Evolutionary conservation across 2,113 vertebrate species (phyloP).

Genomic region (Cololabis saira): DNA sequence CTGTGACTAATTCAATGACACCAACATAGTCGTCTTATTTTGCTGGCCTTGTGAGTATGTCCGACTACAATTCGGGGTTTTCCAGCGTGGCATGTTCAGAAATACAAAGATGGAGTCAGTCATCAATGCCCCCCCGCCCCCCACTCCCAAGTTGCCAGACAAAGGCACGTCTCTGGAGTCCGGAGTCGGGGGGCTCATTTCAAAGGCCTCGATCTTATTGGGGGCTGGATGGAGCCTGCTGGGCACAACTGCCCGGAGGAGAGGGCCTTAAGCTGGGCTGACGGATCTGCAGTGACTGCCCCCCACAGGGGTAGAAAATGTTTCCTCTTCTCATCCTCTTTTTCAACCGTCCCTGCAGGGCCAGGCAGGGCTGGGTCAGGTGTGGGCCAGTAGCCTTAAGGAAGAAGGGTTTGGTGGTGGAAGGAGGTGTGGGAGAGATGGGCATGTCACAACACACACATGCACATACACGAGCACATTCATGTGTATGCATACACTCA

Average conservation of each 20-base stretch:
- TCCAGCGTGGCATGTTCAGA: slow-evolving; percentile 64
- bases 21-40: slow-evolving; percentile 47
- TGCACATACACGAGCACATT: slow-evolving; percentile 42
- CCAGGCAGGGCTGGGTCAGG: slow-evolving; percentile 72
- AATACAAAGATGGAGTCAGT: slow-evolving; percentile 77
- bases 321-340: slow-evolving; percentile 49
- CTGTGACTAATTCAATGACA: slow-evolving; percentile 60
- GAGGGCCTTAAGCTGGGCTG: slow-evolving; percentile 73
- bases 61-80: slow-evolving; percentile 60
- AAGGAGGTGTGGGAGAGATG: slow-evolving; percentile 46
- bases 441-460: slow-evolving; percentile 55
- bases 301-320: slow-evolving; percentile 67
- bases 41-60: slow-evolving; percentile 27
- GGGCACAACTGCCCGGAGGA: slow-evolving; percentile 70
- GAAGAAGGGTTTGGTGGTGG: slow-evolving; percentile 29
- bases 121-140: slow-evolving; percentile 64
- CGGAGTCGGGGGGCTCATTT: slow-evolving; percentile 70
- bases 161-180: slow-evolving; percentile 67
- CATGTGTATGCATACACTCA: slow-evolving; percentile 22
- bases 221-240: slow-evolving; percentile 65
- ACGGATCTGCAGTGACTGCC: slow-evolving; percentile 76
- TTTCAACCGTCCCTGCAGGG: slow-evolving; percentile 57
- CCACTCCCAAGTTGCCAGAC: slow-evolving; percentile 33
- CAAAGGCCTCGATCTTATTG: slow-evolving; percentile 66
- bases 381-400: slow-evolving; percentile 70